These are phyloP conservation scores for Clarias gariepinus DNA, from an alignment of 2,113 vertebrate species.

Conservation along the genomic window DNA sequence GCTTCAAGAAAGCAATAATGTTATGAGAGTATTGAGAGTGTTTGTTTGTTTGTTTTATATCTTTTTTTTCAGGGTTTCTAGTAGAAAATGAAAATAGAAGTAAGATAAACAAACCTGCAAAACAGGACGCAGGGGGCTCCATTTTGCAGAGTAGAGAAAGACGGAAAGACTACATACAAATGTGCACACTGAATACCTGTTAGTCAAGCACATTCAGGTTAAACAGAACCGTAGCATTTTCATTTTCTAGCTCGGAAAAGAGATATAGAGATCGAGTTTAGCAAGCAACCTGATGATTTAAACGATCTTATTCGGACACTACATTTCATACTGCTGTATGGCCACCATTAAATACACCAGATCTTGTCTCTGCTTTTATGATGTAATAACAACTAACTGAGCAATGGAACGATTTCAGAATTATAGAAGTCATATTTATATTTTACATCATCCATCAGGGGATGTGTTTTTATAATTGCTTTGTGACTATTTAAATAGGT, in stretches of 20 bases:
- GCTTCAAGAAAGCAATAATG: background rate
- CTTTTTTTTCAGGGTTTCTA: background rate
- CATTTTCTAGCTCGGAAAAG: background rate
- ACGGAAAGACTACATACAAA: background rate
- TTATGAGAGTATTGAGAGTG: background rate
- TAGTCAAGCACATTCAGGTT: background rate
- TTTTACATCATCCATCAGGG: background rate
- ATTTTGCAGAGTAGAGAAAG: constrained; percentile 48
- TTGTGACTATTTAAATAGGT: background rate
- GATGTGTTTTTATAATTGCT: background rate
- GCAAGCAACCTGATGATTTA: too few relatives aligned
- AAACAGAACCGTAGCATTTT: background rate
- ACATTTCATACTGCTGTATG: background rate
- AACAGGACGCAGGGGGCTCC: constrained; percentile 39
- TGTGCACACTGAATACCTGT: background rate
- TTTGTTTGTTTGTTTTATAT: too few relatives aligned
- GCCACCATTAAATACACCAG: background rate
- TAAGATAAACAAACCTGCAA: constrained; percentile 34
- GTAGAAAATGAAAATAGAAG: constrained; percentile 4
- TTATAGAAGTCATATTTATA: background rate
- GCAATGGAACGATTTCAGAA: background rate
- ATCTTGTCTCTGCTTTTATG: background rate
- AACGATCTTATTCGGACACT: too few relatives aligned
- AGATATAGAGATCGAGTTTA: background rate
- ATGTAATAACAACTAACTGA: background rate